Evolutionary conservation across 2,888 invertebrate genomes (phyloP).

Genomic region (Acrocyrtus sp.): DNA sequence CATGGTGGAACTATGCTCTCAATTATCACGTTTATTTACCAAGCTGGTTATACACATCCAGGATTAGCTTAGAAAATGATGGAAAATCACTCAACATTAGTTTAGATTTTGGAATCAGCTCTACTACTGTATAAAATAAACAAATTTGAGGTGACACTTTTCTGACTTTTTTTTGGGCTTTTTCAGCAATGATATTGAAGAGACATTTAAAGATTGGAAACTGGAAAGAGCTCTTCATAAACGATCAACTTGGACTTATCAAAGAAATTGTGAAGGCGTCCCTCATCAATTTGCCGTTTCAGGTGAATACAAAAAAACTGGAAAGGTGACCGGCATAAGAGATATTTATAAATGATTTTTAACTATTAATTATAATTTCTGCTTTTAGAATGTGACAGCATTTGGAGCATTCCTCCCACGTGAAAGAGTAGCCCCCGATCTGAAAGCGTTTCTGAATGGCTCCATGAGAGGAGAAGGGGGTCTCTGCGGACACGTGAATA

Average conservation of each 20-base stretch:
- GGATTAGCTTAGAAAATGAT: too few relatives aligned
- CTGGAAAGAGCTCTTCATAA: conserved; percentile 32
- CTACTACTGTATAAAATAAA: too few relatives aligned
- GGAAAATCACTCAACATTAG: too few relatives aligned
- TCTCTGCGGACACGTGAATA: conserved; percentile 42
- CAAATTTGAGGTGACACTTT: too few relatives aligned
- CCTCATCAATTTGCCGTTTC: conserved; percentile 41
- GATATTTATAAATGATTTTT: not conserved
- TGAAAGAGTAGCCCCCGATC: conserved; percentile 22
- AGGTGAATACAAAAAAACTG: conserved; percentile 24
- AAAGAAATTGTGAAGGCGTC: conserved; percentile 33
- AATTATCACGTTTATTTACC: too few relatives aligned
- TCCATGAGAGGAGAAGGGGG: conserved; percentile 37
- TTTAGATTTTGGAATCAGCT: not conserved
- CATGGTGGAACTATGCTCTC: too few relatives aligned
- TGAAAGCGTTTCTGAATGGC: conserved; percentile 2
- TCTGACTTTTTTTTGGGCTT: too few relatives aligned
- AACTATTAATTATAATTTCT: not conserved
- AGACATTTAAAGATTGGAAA: conserved; percentile 27
- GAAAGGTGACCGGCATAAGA: too few relatives aligned
- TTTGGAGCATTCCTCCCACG: conserved; percentile 40
- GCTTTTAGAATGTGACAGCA: conserved; percentile 31
- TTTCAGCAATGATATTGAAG: conserved; percentile 48
- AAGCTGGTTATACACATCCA: too few relatives aligned
- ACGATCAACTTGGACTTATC: conserved; percentile 24